phyloP scores from a whole-genome alignment of 2,797 vertebrate genomes.

The Falco naumanni region DNA sequence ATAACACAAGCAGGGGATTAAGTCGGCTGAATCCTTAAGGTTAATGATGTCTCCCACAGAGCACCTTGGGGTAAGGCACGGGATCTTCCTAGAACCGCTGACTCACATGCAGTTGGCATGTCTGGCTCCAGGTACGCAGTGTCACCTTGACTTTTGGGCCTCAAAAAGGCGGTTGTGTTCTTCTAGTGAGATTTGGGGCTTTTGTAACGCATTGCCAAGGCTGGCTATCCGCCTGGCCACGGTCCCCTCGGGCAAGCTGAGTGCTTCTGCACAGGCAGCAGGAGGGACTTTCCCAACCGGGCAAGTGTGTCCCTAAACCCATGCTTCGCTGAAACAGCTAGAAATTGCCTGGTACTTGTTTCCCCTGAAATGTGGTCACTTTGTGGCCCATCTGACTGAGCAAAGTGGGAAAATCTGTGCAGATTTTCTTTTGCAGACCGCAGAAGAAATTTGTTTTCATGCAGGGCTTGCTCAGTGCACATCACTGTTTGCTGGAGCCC shows the following conservation, averaged over 20 bases:
- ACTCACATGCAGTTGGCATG: neutral
- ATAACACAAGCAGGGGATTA: neutral
- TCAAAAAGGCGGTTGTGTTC: neutral
- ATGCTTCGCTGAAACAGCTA: neutral
- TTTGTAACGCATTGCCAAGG: neutral
- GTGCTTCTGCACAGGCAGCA: neutral
- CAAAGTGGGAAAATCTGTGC: neutral
- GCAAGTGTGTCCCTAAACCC: neutral
- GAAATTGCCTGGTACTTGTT: no score
- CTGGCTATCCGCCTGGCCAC: neutral
- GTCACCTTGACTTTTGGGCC: neutral
- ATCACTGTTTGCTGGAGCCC: neutral
- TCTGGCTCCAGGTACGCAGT: neutral
- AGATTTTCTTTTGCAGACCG: neutral
- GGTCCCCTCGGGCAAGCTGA: neutral
- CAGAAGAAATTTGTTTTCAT: neutral
- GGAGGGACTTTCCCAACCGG: neutral
- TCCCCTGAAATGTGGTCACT: neutral
- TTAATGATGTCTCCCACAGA: neutral
- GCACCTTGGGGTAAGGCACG: neutral
- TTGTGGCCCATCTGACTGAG: no score
- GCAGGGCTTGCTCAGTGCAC: neutral
- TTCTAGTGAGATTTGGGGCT: neutral
- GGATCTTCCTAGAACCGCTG: neutral
- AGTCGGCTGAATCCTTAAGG: neutral